Base-by-base conservation (phyloP, 23 tunicate species). In the Botrylloides violaceus region DNA sequence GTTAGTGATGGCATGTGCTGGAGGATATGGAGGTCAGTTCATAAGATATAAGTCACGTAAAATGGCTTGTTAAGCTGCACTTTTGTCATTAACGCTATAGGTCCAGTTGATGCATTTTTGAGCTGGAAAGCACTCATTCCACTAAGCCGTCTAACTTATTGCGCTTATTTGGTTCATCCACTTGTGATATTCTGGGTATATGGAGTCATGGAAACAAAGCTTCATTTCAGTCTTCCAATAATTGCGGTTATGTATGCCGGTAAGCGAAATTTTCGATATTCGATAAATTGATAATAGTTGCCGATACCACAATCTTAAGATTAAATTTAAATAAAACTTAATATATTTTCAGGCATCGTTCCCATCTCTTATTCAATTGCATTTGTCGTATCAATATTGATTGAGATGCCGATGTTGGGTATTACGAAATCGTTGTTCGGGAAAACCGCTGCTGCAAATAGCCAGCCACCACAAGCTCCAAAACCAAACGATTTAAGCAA, bases 21-120 rank as follows among this genome's bases (percentile, higher is more conserved):
- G 77, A 29, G 97, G 97, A 3, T 90, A 90, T 43, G 97, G 97
- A 62, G 97, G 97, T 90, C 36, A 59, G 28, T 59, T 59, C 64
- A 43, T 15, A 15, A 43, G 15, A 43, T 43, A n/a, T n/a, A n/a
- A n/a, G n/a, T 43, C 53, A 43, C 9, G 12, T 15, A 43, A 7
- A 7, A 43, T 9, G 9, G 53, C 15, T 7, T 43, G 15, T 43
- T 43, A 43, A 9, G 15, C 12, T 43, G 9, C 53, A 43, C 53
- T 15, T 73, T 73, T 1, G n/a, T n/a, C n/a, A n/a, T n/a, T n/a
- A n/a, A n/a, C n/a, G n/a, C n/a, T 27, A 32, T 66, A 86, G 95
- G 95, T 15, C 95, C 95, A 23, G 59, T 86, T 39, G 75, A 86
- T 56, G 47, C 65, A 2, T 76, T 86, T 31, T 49, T 86, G 0